A percentile compares a stretch with the other conserved stretches of the same genome.
These are phyloP conservation scores for Eupithecia tripunctaria DNA, from an alignment of 2,888 invertebrate genomes.

Conservation along the genomic window DNA sequence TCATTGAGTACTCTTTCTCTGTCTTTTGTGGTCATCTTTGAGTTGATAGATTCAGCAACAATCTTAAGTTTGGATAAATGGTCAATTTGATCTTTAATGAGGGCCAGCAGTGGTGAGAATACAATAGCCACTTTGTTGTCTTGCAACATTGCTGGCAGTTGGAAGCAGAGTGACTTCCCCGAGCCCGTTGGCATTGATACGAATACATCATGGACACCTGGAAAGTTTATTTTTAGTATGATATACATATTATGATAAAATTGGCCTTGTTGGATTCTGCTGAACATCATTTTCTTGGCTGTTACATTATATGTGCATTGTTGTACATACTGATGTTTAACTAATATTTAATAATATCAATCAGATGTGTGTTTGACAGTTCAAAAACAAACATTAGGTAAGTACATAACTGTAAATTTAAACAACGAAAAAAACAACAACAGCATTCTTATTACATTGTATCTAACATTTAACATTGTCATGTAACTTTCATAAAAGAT, in stretches of 20 bases:
- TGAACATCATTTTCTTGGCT: not conserved
- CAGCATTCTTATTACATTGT: no score
- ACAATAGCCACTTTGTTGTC: slow-evolving; percentile 94
- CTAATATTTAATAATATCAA: not conserved
- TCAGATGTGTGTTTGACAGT: not conserved
- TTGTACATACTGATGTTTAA: not conserved
- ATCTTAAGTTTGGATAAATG: slow-evolving; percentile 91
- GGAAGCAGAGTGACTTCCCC: slow-evolving; percentile 98
- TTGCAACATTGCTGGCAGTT: slow-evolving; percentile 95
- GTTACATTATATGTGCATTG: not conserved
- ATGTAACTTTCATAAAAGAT: no score
- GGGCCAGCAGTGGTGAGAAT: slow-evolving; percentile 97
- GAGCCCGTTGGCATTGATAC: slow-evolving; percentile 99
- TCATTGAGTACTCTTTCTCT: slow-evolving; percentile 91
- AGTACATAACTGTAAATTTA: not conserved
- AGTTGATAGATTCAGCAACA: slow-evolving; percentile 95
- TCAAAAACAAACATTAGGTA: not conserved
- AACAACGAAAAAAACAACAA: not conserved
- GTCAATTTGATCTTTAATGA: slow-evolving; percentile 98
- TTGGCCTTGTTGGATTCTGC: not conserved
- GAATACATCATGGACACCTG: slow-evolving; percentile 95
- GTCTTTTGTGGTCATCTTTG: slow-evolving; percentile 92
- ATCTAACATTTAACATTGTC: no score
- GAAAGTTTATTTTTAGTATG: slow-evolving; percentile 47
- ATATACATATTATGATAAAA: not conserved